Percentiles rank a stretch among this genome's conserved stretches.
phyloP scores from a whole-genome alignment of 53 echinoderm and acorn worm species.

The Arbacia lixula region DNA sequence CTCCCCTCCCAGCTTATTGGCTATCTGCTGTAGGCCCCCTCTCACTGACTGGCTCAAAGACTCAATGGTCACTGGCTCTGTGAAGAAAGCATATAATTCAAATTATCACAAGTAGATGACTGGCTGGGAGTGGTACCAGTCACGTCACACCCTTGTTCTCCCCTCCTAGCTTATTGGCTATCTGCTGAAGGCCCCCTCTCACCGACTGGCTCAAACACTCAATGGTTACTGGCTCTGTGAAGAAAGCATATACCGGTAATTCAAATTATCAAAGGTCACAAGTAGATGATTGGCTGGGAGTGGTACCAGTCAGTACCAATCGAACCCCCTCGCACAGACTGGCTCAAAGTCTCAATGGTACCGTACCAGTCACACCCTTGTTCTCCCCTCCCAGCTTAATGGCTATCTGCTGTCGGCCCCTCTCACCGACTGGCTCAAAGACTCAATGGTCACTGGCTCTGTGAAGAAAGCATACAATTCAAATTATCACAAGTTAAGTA shows the following conservation, averaged over 20 bases:
- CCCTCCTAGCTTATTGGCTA: conserved; percentile 49
- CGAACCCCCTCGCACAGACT: conserved; percentile 66
- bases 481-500: too few relatives aligned
- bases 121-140: too few relatives aligned
- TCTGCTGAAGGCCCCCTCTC: conserved; percentile 73
- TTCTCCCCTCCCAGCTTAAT: conserved; percentile 46
- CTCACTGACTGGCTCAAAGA: conserved; percentile 68
- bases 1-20: conserved; percentile 43
- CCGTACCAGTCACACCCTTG: conserved; percentile 3
- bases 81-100: too few relatives aligned
- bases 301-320: conserved; percentile 17
- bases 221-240: conserved; percentile 41
- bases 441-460: conserved; percentile 58
- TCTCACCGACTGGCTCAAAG: conserved; percentile 66
- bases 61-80: conserved; percentile 57
- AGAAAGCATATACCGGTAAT: too few relatives aligned
- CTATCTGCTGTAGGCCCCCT: conserved; percentile 73
- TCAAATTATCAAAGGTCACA: too few relatives aligned
- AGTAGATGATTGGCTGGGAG: background rate
- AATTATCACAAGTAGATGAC: too few relatives aligned
- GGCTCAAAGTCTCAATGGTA: conserved; percentile 63
- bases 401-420: conserved; percentile 73
- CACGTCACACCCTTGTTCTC: conserved; percentile 24
- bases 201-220: conserved; percentile 70
- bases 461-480: too few relatives aligned